Conservation (phyloP, 2,888 invertebrate genomes). For the Papilio demoleus region DNA sequence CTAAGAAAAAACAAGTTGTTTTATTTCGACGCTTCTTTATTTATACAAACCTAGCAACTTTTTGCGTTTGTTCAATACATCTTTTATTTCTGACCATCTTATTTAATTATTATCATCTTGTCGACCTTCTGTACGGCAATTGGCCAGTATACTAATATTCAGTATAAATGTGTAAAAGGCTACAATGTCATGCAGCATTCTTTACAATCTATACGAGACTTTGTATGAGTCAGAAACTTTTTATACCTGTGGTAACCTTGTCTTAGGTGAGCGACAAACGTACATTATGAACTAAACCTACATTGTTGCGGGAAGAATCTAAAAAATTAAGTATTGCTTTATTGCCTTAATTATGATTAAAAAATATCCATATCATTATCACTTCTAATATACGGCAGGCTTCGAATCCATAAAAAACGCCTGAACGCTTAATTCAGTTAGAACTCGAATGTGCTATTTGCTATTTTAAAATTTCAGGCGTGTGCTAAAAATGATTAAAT, state of each 20-base stretch:
- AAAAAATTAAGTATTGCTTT: too few species aligned
- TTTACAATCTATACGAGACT: background rate
- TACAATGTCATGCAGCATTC: background rate
- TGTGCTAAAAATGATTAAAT: background rate
- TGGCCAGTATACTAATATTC: background rate
- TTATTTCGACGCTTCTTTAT: too few species aligned
- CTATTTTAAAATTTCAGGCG: slow-evolving; percentile 6
- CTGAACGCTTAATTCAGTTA: background rate
- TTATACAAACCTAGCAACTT: too few species aligned
- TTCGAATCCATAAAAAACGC: background rate
- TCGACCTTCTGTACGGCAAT: background rate
- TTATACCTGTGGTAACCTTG: background rate
- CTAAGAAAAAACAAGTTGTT: too few species aligned
- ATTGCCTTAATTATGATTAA: too few species aligned
- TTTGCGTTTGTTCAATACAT: too few species aligned
- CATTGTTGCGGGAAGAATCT: too few species aligned
- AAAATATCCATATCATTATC: too few species aligned
- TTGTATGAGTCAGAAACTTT: background rate
- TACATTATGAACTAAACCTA: too few species aligned
- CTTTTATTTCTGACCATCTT: background rate
- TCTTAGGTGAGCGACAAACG: too few species aligned
- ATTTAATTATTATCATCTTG: background rate
- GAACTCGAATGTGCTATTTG: background rate
- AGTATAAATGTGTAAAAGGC: too few species aligned
- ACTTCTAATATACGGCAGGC: too few species aligned